Base-by-base conservation (phyloP, 2,113 vertebrate genomes). In the Blennius ocellaris region DNA sequence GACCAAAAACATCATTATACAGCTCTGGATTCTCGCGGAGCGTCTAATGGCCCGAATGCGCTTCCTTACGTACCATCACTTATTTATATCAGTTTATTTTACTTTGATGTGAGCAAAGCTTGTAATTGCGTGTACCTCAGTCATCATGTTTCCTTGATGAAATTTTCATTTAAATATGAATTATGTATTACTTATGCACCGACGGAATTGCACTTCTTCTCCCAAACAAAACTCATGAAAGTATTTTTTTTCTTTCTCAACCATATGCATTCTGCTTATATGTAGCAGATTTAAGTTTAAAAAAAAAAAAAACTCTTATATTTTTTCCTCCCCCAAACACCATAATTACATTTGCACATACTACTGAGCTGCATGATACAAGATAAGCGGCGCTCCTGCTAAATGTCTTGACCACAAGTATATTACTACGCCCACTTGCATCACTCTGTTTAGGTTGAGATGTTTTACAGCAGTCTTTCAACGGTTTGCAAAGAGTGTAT, bases 61-160 rank as follows among this genome's bases (percentile, higher is more conserved):
- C 87, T 90, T 91, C 73, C 69, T 76, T 80, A 83, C 40, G 69
- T 80, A 76, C 82, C 89, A 91, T 94, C 75, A 90, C 81, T 93
- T 93, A 92, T 94, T 93, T 65, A 93, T 90, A 87, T 92, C 73
- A 87, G 84, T 92, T 94, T 91, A 90, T 86, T 88, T 89, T 53
- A 89, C 92, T 94, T 94, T 94, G 92, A 94, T 92, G 92, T 90
- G 74, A 88, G 92, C 84, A 87, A 90, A 89, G 85, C 89, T 86
- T 73, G 78, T 92, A 93, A 93, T 92, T 91, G 87, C 88, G 52
- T 76, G 73, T 87, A 93, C 91, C 93, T 93, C 91, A 87, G 86
- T 86, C 88, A 86, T 92, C 92, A 79, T 93, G 83, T 94, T 94
- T 92, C 86, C 88, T 91, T 93, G 88, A 93, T 94, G 76, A 92